Base-by-base conservation (phyloP, 2,888 invertebrate genomes). In the Catocala nupta region DNA sequence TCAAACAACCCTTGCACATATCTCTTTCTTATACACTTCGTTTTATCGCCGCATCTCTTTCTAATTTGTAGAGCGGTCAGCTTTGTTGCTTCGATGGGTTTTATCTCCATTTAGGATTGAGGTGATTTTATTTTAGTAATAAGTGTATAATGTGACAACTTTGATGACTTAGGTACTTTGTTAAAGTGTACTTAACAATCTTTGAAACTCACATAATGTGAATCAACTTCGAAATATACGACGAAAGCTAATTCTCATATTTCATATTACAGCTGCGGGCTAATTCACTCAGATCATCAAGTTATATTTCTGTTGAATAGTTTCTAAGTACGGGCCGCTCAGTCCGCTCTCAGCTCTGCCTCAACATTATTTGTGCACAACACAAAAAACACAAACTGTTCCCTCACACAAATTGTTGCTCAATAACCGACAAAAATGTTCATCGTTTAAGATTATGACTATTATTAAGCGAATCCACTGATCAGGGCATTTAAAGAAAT, bases 401-500 rank as follows among this genome's bases (percentile, higher is more conserved):
- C 64, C 67, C 56, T 75, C 68, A 77, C 66, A 77, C 81, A 84
- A 85, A 87, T 83, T 73, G 75, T 75, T 69, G 67, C 75, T 76
- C 80, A 80, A 78, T 81, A 83, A 83, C 76, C 82, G 78, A 80
- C 81, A 83, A 85, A 88, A 89, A 86, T 89, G 86, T 80, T 89
- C 82, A 86, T 87, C 91, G 88, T 86, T 91, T 90, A 90, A 83
- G 83, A 88, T 91, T 89, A 93, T 93, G 81, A 91, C 93, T 91
- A 91, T 92, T 90, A 94, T 94, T 92, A 93, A 84, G 86, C 80
- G 88, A 91, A 91, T 91, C 86, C 86, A 87, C 88, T 92, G 90
- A 93, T 91, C 91, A 92, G 87, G 82, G 86, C 91, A 94, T 94
- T 94, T 94, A 92, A 90, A 94, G 93, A 94, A 94, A 94, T 93